phyloP scores from a whole-genome alignment of 2,113 vertebrate genomes.

The Nycticorax nycticorax region DNA sequence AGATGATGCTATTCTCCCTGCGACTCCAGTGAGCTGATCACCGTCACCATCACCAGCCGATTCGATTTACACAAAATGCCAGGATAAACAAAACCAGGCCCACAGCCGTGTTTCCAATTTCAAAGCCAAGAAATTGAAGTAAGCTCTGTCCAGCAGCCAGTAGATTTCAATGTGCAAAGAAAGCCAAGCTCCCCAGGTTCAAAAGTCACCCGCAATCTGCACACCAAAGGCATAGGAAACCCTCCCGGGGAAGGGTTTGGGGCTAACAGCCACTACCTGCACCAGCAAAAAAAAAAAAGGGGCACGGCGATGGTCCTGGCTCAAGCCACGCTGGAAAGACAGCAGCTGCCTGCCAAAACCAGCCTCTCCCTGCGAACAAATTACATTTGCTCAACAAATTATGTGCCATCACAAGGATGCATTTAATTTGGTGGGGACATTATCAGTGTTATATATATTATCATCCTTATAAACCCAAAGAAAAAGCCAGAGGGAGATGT shows the following conservation, averaged over 20 bases:
- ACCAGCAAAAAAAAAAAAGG: background rate
- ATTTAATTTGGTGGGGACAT: background rate
- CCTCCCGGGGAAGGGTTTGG: accelerated
- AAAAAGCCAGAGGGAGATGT: background rate
- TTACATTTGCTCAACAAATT: background rate
- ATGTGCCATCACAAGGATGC: background rate
- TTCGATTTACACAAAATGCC: accelerated
- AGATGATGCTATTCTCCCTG: accelerated
- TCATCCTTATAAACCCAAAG: background rate
- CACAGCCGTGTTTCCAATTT: accelerated
- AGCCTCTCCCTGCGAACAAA: background rate
- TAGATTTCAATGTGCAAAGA: accelerated
- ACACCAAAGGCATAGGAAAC: background rate
- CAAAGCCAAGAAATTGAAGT: background rate
- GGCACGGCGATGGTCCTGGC: background rate
- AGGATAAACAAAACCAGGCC: background rate
- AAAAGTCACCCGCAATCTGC: background rate
- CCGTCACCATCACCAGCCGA: accelerated
- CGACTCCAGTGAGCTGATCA: background rate
- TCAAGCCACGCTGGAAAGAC: background rate
- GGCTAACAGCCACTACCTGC: background rate
- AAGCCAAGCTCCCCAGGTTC: background rate
- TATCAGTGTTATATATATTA: background rate
- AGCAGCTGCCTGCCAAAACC: background rate
- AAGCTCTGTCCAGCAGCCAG: background rate